Evolutionary conservation across 2,113 vertebrate genomes (phyloP).

Genomic region (Psittacus erithacus): DNA sequence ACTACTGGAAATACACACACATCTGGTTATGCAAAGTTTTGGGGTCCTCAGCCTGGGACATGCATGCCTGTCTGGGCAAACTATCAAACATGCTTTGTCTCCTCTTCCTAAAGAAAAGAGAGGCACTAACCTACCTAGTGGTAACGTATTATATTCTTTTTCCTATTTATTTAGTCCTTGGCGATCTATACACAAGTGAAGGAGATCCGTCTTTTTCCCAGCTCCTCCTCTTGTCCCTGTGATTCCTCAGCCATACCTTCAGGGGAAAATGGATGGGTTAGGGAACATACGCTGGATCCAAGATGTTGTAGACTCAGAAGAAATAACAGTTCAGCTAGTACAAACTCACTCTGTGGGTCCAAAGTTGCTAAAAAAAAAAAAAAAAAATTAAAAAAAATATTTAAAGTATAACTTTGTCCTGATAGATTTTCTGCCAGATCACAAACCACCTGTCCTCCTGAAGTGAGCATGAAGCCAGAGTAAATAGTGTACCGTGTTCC

Average conservation of each 20-base stretch:
- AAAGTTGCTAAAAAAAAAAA: not conserved
- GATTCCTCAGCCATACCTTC: not conserved
- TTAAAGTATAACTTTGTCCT: not conserved
- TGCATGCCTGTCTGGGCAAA: not conserved
- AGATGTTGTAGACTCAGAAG: not conserved
- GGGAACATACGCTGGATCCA: not conserved
- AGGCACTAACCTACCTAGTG: not conserved
- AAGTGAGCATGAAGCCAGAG: not conserved
- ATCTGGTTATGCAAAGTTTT: not conserved
- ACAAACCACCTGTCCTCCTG: not conserved
- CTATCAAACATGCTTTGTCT: not conserved
- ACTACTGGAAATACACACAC: accelerated
- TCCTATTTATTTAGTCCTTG: not conserved
- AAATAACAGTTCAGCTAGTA: not conserved
- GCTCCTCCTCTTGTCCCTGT: not conserved
- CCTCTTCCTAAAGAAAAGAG: not conserved
- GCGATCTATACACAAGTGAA: not conserved
- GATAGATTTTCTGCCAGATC: not conserved
- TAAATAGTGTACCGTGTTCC: not conserved
- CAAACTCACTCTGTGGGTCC: not conserved
- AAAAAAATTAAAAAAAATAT: not conserved
- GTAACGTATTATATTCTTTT: not conserved
- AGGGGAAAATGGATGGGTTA: not conserved
- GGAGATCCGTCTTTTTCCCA: not conserved
- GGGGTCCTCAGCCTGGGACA: not conserved